A percentile compares a stretch with the other conserved stretches of the same genome.
These are phyloP conservation scores for Gastracanthus pulcherrimus DNA, from an alignment of 2,888 invertebrate species.

Conservation along the genomic window DNA sequence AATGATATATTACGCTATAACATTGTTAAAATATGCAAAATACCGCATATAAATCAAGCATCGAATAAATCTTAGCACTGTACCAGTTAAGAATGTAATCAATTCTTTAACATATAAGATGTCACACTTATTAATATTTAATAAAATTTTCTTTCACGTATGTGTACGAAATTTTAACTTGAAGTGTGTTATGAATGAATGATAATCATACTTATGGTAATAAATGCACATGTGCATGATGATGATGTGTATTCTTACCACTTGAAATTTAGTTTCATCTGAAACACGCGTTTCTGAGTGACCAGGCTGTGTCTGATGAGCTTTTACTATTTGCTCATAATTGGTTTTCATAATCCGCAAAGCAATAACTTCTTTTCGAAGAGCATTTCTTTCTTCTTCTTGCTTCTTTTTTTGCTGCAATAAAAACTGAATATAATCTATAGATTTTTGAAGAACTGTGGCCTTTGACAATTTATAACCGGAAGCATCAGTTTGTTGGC, in stretches of 20 bases:
- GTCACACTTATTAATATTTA: too few species aligned
- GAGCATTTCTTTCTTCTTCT: slow-evolving; percentile 94
- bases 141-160: too few species aligned
- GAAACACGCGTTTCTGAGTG: slow-evolving; percentile 93
- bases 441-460: slow-evolving; percentile 95
- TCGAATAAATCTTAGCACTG: too few species aligned
- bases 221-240: too few species aligned
- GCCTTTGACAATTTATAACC: slow-evolving; percentile 98
- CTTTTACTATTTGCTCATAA: slow-evolving; percentile 97
- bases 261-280: slow-evolving; percentile 97
- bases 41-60: too few species aligned
- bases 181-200: too few species aligned
- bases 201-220: too few species aligned
- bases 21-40: too few species aligned
- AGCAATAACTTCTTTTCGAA: slow-evolving; percentile 95
- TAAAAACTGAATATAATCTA: slow-evolving; percentile 94
- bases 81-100: too few species aligned
- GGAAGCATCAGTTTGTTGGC: slow-evolving; percentile 94
- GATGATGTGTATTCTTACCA: slow-evolving; percentile 84
- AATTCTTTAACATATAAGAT: too few species aligned
- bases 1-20: too few species aligned
- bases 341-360: slow-evolving; percentile 89
- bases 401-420: slow-evolving; percentile 95
- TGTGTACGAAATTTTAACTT: too few species aligned
- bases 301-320: slow-evolving; percentile 94